Evolutionary conservation across 2,113 vertebrate genomes (phyloP).

Genomic region (Neotragus pygmaeus): DNA sequence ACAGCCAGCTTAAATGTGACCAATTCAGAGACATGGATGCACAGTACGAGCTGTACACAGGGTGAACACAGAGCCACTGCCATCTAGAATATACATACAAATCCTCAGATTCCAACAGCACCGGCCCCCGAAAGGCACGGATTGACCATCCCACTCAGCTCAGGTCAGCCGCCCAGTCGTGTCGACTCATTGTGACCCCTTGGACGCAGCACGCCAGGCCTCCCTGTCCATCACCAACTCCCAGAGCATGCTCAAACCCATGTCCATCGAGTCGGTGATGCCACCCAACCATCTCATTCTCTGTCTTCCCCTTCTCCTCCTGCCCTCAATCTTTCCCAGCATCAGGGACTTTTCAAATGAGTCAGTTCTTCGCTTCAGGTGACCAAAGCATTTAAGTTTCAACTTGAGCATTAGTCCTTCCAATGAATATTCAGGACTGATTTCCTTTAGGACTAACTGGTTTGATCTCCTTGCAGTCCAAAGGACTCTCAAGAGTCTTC

Average conservation of each 20-base stretch:
- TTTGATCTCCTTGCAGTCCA: neutral
- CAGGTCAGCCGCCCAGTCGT: fast-evolving
- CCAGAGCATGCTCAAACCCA: neutral
- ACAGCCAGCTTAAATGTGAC: constrained; percentile 33
- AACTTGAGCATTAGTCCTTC: neutral
- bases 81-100: constrained; percentile 23
- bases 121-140: neutral
- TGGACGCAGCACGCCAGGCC: neutral
- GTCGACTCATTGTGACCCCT: neutral
- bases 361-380: neutral
- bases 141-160: neutral
- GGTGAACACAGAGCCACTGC: neutral
- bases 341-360: neutral
- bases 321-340: neutral
- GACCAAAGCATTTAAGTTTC: neutral
- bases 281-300: neutral
- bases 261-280: neutral
- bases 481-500: neutral
- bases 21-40: neutral
- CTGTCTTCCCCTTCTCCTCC: neutral
- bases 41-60: neutral
- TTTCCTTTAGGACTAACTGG: neutral
- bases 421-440: neutral
- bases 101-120: constrained; percentile 56
- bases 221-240: neutral